Evolutionary conservation across 2,888 invertebrate species (phyloP), one percentile per base, ranked within the genome.

Genomic region (Hypolimnas misippus): DNA sequence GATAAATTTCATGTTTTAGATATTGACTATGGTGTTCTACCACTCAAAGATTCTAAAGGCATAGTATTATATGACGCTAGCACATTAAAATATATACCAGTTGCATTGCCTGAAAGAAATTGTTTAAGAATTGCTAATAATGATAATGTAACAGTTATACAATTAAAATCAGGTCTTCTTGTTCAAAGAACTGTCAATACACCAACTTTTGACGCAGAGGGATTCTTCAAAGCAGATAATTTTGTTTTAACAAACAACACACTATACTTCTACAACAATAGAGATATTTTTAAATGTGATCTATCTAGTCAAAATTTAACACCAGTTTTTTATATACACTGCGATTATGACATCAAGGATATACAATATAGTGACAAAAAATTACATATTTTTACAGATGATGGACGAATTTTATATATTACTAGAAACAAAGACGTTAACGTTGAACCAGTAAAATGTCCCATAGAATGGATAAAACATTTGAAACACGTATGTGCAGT

Each of bases 391-490:
- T 90, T 88, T 62, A 89, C 89, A 1, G 78, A 82, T 50, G 84
- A 84, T 67, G 89, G 89, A 1, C 82, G 82, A 68, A 86, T 89
- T 35, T 68, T 87, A 0, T 84, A 73, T 8, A 65, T 86, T 16
- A 60, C 54, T 2, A 78, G 76, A 60, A 72, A 81, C 19, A 68
- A 70, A 17, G 66, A 67, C 3, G 58, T 79, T 0, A 57, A 58
- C 1, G 73, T 77, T 0, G 81, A 79, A 61, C 61, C 75, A 1
- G 73, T 89, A 33, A 74, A 70, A 0, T 81, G 81, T 50, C 89
- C 88, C 0, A 73, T 76, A 1, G 87, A 87, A 74, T 89, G 89
- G 89, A 71, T 85, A 1, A 77, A 75, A 38, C 86, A 87, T 38
- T 82, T 89, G 0, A 85, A 83, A 67, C 76, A 86, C 62, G 74